These are phyloP conservation scores for Smithornis capensis DNA, from an alignment of 2,113 vertebrate species.

Conservation along the genomic window DNA sequence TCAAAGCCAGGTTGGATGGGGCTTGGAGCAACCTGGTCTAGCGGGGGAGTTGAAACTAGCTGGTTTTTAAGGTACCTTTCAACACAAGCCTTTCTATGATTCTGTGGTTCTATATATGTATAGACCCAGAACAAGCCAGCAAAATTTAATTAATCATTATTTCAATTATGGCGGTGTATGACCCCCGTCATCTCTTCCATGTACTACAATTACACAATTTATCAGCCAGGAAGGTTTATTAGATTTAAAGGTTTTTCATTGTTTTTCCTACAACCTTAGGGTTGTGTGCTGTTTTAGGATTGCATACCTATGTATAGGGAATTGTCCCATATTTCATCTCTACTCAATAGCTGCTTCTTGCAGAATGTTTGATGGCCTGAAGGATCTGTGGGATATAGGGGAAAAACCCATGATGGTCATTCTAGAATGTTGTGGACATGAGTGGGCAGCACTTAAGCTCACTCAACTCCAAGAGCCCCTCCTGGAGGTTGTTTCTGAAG, in stretches of 20 bases:
- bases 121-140: not conserved
- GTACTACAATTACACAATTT: rapidly evolving
- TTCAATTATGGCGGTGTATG: not conserved
- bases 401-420: rapidly evolving
- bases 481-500: not conserved
- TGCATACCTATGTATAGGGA: not conserved
- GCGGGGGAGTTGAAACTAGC: not conserved
- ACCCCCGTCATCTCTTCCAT: not conserved
- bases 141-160: not conserved
- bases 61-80: not conserved
- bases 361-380: not conserved
- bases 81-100: not conserved
- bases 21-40: not conserved
- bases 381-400: not conserved
- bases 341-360: not conserved
- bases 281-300: not conserved
- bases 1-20: not conserved
- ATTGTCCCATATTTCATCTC: not conserved
- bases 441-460: not conserved
- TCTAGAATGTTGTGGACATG: rapidly evolving
- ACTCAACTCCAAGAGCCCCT: not conserved
- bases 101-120: no score
- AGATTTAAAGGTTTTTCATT: not conserved
- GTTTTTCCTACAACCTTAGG: not conserved
- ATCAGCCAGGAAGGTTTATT: not conserved